Base-by-base conservation (phyloP, 2,113 vertebrate species). In the Dipodomys stephensi region DNA sequence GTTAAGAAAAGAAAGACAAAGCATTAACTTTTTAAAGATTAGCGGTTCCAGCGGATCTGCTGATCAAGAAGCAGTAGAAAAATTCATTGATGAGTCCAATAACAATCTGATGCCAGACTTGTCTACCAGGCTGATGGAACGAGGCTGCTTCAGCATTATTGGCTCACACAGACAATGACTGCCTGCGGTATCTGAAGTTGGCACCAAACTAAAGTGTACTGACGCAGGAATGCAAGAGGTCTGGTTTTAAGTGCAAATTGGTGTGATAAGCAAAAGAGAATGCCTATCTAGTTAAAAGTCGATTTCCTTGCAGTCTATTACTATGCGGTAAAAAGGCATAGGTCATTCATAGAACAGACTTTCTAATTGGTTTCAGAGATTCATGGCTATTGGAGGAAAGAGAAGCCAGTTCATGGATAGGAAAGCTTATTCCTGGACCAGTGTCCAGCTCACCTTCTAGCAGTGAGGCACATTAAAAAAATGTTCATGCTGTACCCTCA, bases 361-460 rank as follows among this genome's bases (percentile, higher is more conserved):
- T 39, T 49, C 4, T 7, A 3, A 57, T 11, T 7, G 32, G 62
- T 30, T 68, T 84, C 7, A 46, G n/a, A 49, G 30, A 32, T 4
- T 30, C 11, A 25, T 27, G 20, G 39, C 65, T 32, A 88, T 2
- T 19, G 4, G 32, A 53, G 7, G 16, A 60, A 88, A 77, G 3
- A n/a, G 11, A 44, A 35, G 7, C 16, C 8, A 7, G 7, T 7
- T 18, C 23, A 32, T 9, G 32, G 1, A 1, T 53, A 53, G 1
- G 35, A 22, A 2, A 1, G 12, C 49, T 71, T 46, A 69, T 69
- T 62, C 19, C 46, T 69, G 7, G 22, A 4, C 4, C 64, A 27
- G 2, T 44, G 2, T 28, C 64, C 12, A 28, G 15, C 6, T 86
- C 5, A 16, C 49, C 0, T 5, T 5, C 7, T 12, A 79, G 3